These are phyloP conservation scores for Fulica atra DNA, from an alignment of 2,113 vertebrate species.

Conservation along the genomic window DNA sequence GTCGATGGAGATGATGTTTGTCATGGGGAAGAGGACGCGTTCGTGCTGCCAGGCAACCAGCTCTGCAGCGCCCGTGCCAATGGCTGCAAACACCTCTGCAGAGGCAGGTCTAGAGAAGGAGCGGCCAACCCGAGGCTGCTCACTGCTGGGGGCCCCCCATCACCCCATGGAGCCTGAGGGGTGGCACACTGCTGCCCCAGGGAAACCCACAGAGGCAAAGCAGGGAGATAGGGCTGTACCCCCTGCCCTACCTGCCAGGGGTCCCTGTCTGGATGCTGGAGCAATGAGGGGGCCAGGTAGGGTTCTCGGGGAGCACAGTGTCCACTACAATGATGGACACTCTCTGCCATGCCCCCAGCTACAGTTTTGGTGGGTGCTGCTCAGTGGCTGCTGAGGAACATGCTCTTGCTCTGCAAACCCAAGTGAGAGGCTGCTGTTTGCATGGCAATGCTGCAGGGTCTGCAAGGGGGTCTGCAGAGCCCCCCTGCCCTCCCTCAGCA, in stretches of 20 bases:
- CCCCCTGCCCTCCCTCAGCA: not conserved
- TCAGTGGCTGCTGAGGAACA: not conserved
- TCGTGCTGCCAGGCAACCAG: constrained; percentile 62
- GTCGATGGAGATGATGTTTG: not conserved
- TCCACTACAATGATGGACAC: rapidly evolving
- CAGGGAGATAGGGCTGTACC: not conserved
- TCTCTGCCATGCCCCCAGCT: not conserved
- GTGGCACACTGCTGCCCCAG: not conserved
- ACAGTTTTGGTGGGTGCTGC: rapidly evolving
- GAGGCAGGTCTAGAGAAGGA: constrained; percentile 42
- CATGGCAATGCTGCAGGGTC: rapidly evolving
- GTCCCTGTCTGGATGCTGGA: rapidly evolving
- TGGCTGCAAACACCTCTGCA: constrained; percentile 62
- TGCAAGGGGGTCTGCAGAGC: not conserved
- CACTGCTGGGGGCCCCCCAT: not conserved
- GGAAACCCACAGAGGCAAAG: rapidly evolving
- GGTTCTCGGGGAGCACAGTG: not conserved
- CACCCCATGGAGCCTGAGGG: not conserved
- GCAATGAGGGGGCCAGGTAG: not conserved
- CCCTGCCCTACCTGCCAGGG: not conserved
- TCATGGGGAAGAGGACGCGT: constrained; percentile 30
- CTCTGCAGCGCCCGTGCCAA: constrained; percentile 42
- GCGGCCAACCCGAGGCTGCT: not conserved
- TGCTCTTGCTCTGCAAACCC: not conserved
- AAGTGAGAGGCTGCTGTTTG: not conserved